phyloP scores from a whole-genome alignment of 2,113 vertebrate species.

The Prunella himalayana region DNA sequence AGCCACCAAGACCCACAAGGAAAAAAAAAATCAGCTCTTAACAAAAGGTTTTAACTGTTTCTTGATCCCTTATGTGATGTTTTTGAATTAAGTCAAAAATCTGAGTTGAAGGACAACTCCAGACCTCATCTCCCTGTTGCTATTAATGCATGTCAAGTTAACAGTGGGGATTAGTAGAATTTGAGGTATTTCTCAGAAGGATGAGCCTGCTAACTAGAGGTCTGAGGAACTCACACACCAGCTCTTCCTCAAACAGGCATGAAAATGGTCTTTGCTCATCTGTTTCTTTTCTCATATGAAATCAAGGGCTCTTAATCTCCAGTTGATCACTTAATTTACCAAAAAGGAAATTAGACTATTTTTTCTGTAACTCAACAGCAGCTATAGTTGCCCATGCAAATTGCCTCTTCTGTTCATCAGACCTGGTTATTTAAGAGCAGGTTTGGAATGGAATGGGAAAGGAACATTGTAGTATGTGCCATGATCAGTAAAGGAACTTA shows the following conservation, averaged over 20 bases:
- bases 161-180: background rate
- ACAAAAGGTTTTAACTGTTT: background rate
- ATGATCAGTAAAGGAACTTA: background rate
- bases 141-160: background rate
- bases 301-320: background rate
- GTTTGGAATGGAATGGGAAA: background rate
- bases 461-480: background rate
- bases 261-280: background rate
- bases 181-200: background rate
- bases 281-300: background rate
- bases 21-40: background rate
- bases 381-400: background rate
- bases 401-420: background rate
- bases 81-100: background rate
- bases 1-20: background rate
- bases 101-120: background rate
- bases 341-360: background rate
- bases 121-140: background rate
- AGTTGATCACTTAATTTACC: background rate
- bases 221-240: background rate
- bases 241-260: background rate
- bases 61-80: background rate
- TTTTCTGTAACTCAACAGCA: background rate
- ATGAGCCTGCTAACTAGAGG: background rate
- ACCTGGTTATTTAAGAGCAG: background rate